Evolutionary conservation across 2,888 invertebrate species (phyloP).

Genomic region (Corbicula japonica): DNA sequence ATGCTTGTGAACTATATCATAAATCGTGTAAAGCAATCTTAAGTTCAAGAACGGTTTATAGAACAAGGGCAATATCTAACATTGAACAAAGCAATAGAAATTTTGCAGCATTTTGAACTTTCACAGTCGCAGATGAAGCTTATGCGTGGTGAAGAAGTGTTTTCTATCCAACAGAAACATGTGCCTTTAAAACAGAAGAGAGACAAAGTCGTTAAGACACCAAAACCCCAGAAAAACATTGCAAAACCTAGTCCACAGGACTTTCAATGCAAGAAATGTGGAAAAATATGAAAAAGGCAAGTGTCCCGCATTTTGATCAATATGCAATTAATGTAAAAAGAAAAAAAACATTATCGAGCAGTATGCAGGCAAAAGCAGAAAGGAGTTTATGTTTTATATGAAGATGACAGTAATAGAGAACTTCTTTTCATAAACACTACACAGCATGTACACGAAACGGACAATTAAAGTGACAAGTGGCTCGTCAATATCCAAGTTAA

Average conservation of each 20-base stretch:
- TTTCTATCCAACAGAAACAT: background rate
- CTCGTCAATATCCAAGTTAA: background rate
- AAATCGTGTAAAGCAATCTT: constrained; percentile 27
- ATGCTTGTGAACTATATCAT: constrained; percentile 32
- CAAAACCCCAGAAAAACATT: too few relatives aligned
- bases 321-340: constrained; percentile 38
- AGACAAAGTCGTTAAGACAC: too few relatives aligned
- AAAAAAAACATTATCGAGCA: constrained; percentile 26
- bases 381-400: background rate
- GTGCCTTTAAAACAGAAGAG: background rate
- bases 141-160: constrained; percentile 44
- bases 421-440: background rate
- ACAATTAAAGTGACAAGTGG: background rate
- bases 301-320: constrained; percentile 25
- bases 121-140: constrained; percentile 42
- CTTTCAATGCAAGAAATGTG: constrained; percentile 22
- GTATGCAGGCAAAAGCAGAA: background rate
- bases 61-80: constrained; percentile 45
- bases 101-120: constrained; percentile 39
- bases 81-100: constrained; percentile 39
- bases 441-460: background rate
- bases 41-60: constrained; percentile 38
- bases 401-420: background rate
- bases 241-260: too few relatives aligned
- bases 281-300: constrained; percentile 13